A percentile compares a stretch with the other conserved stretches of the same genome.
Evolutionary conservation across 2,113 vertebrate genomes (phyloP).

Genomic region (Lamprotornis superbus): DNA sequence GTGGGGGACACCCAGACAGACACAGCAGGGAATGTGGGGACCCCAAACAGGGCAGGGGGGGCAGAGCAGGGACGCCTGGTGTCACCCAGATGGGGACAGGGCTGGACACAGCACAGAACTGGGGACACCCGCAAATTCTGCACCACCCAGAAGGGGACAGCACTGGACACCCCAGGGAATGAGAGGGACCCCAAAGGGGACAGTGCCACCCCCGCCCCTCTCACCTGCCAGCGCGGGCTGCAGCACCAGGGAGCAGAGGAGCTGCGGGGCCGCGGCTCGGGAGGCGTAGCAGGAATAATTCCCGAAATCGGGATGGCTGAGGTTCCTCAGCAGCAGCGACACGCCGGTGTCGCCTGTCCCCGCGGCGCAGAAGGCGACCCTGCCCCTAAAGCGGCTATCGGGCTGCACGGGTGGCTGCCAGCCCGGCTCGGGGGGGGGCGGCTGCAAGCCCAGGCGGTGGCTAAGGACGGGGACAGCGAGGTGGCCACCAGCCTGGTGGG

Average conservation of each 20-base stretch:
- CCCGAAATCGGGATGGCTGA: background rate
- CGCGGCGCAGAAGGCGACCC: background rate
- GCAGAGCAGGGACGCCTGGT: too few species aligned
- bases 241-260: background rate
- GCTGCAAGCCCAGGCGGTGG: background rate
- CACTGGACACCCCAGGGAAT: accelerated
- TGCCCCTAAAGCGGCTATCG: background rate
- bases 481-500: background rate
- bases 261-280: background rate
- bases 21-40: background rate
- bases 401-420: background rate
- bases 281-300: background rate
- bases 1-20: background rate
- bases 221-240: background rate
- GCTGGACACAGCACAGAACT: background rate
- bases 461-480: background rate
- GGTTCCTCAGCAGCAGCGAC: background rate
- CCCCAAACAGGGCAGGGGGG: too few species aligned
- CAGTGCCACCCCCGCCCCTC: background rate
- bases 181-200: background rate
- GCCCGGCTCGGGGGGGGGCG: background rate
- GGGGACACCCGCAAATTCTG: background rate
- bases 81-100: too few species aligned
- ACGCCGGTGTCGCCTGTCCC: background rate
- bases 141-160: background rate